Evolutionary conservation across 2,113 vertebrate species (phyloP).

Genomic region (Anguilla japonica): DNA sequence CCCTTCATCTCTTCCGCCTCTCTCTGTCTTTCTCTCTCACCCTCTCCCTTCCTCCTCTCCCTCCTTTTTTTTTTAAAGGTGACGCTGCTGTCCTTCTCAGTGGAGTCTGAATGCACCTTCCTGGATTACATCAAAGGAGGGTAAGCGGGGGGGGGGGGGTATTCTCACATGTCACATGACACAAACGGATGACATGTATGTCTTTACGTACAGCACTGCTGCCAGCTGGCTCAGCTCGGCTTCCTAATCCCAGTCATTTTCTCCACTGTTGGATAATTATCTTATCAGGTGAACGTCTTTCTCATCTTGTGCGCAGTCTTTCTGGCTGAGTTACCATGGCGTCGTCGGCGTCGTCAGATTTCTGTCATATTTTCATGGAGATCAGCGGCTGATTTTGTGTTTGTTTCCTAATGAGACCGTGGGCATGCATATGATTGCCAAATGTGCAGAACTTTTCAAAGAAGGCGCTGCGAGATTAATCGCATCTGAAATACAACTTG

Average conservation of each 20-base stretch:
- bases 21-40: background rate
- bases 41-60: slow-evolving; percentile 10
- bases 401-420: background rate
- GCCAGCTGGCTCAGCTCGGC: background rate
- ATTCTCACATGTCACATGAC: too few species aligned
- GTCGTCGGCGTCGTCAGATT: background rate
- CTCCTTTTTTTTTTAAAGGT: slow-evolving; percentile 69
- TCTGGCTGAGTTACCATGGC: background rate
- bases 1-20: background rate
- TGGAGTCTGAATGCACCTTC: slow-evolving; percentile 90
- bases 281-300: background rate
- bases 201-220: too few species aligned
- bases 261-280: background rate
- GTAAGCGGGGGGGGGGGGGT: slow-evolving; percentile 65
- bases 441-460: background rate
- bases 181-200: too few species aligned
- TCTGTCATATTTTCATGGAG: background rate
- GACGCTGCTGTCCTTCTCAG: slow-evolving; percentile 87
- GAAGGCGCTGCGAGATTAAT: background rate
- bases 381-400: background rate
- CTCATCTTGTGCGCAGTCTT: background rate
- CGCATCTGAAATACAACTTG: background rate
- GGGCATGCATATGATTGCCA: background rate
- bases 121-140: slow-evolving; percentile 96
- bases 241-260: background rate